Conservation (phyloP, 1,140 invertebrate genomes). For the Aricia agestis region DNA sequence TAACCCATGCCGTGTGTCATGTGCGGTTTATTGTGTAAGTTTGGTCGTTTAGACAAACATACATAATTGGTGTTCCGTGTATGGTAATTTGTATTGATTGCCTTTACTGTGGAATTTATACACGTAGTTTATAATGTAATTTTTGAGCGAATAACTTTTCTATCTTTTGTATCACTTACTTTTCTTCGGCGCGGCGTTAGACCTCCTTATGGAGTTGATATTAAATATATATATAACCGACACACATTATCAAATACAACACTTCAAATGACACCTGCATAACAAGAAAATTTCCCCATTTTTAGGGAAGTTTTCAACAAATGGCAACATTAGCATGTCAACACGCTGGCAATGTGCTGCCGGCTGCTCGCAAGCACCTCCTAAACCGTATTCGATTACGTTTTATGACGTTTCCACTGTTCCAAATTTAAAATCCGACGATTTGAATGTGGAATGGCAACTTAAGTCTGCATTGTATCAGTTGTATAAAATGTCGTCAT, state of each 20-base stretch:
- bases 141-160: no score
- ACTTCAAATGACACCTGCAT: no score
- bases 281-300: neutral
- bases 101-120: neutral
- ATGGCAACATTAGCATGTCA: constrained; percentile 43
- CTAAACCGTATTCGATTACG: constrained; percentile 44
- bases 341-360: constrained; percentile 32
- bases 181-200: no score
- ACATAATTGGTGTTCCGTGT: neutral
- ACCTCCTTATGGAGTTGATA: no score
- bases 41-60: neutral
- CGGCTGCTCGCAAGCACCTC: constrained; percentile 28
- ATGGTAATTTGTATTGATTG: neutral
- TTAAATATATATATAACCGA: no score
- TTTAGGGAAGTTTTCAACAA: constrained; percentile 10
- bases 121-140: no score
- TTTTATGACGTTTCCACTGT: constrained; percentile 30
- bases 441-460: neutral
- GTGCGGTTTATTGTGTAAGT: neutral
- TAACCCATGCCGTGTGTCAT: neutral
- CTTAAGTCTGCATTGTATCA: no score
- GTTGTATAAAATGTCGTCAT: no score
- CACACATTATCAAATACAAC: no score
- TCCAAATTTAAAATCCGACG: constrained; percentile 9
- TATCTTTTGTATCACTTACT: no score